Evolutionary conservation across 2,113 vertebrate species (phyloP), one percentile per base, ranked within the genome.

Genomic region (Gambusia holbrooki): DNA sequence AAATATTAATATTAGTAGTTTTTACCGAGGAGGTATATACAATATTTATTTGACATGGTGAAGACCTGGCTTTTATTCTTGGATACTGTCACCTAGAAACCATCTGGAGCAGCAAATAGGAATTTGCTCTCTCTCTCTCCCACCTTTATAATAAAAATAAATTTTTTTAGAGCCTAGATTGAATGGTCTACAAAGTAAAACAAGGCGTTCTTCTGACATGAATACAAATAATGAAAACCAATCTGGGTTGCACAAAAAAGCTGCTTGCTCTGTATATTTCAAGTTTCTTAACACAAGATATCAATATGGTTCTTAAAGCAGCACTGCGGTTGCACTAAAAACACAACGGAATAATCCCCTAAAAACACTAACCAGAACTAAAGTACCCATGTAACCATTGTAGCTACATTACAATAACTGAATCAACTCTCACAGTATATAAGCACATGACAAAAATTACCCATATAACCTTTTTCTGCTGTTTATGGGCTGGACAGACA

Each of bases 301-400:
- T 76, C 7, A 48, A 48, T 19, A 15, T 30, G 40, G 28, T 40
- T 80, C 45, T 72, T 45, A 61, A 65, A 73, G 58, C 60, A 82
- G 70, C 32, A 74, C 11, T 72, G 27, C 15, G 51, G 32, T 32
- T 75, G 42, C 27, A 67, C 33, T 51, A 27, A 66, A n/a, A 81
- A 19, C 29, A 28, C 19, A 11, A 1, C 15, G 17, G 8, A 42
- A 65, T 25, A 25, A 42, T 5, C 27, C 63, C 28, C 1, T 8
- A 7, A 22, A 27, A n/a, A 40, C 33, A n/a, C 69, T 1, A 74
- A 73, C 29, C 22, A 30, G 2, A 29, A 1, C 14, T 62, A 3
- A 58, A 58, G 0, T n/a, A 19, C 29, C 4, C 13, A 37, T 4
- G 48, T 25, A 65, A 27, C 27, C 30, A 48, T 25, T 27, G 22